Conservation (phyloP, 2,888 invertebrate species). For the Candidula unifasciata region DNA sequence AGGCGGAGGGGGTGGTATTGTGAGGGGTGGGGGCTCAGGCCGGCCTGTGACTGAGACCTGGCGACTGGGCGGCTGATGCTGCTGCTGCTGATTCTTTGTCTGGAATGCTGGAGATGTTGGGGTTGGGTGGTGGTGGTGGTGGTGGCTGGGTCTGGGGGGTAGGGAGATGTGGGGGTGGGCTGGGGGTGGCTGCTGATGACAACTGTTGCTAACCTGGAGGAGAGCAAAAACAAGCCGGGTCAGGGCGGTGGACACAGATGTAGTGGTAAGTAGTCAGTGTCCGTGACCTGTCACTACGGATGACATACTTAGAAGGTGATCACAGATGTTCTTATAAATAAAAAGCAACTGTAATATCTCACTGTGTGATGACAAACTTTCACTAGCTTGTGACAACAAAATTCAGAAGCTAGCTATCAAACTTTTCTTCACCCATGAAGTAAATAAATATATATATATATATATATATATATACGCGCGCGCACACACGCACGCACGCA, state of each 20-base stretch:
- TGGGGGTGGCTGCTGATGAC: conserved; percentile 34
- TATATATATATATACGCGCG: too few species aligned
- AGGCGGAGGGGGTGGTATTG: conserved; percentile 51
- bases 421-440: too few species aligned
- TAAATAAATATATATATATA: too few species aligned
- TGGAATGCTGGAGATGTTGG: conserved; percentile 42
- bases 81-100: conserved; percentile 19
- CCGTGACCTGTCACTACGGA: too few species aligned
- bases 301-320: too few species aligned
- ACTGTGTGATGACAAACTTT: too few species aligned
- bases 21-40: conserved; percentile 41
- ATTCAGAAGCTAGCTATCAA: too few species aligned
- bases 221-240: conserved; percentile 9
- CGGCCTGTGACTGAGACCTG: conserved; percentile 5
- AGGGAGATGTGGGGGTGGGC: conserved; percentile 45
- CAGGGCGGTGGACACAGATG: not conserved
- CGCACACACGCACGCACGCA: too few species aligned
- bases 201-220: conserved; percentile 41
- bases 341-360: too few species aligned
- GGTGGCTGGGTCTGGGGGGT: conserved; percentile 10
- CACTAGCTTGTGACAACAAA: too few species aligned
- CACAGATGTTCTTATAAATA: too few species aligned
- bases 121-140: conserved; percentile 2
- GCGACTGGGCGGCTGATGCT: conserved; percentile 13
- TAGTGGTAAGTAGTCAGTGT: too few species aligned